phyloP scores from a whole-genome alignment of 1,140 invertebrate genomes.

The Heliconius melpomene region DNA sequence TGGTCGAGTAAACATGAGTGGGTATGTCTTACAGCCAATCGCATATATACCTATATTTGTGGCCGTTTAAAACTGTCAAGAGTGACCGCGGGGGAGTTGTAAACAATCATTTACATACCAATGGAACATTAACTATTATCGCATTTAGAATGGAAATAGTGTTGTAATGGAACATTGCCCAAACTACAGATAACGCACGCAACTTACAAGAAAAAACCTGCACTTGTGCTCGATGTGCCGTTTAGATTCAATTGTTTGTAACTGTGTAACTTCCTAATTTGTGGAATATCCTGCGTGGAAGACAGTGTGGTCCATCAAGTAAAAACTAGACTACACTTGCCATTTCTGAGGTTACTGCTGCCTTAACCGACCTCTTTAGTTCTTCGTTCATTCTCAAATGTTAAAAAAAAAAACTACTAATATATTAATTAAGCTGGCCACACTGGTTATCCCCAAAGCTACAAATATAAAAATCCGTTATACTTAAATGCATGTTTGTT shows the following conservation, averaged over 20 bases:
- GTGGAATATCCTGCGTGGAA: background rate
- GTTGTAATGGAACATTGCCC: constrained; percentile 31
- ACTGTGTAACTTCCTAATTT: constrained; percentile 10
- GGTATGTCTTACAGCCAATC: too few species aligned
- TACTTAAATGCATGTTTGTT: background rate
- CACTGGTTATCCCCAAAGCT: too few species aligned
- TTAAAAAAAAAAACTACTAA: background rate
- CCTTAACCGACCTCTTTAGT: too few species aligned
- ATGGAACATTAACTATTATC: constrained; percentile 25
- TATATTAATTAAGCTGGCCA: too few species aligned
- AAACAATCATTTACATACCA: constrained; percentile 32
- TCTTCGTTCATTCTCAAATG: too few species aligned
- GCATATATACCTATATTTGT: too few species aligned
- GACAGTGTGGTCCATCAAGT: background rate
- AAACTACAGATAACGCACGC: constrained; percentile 6
- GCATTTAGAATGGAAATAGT: constrained; percentile 20
- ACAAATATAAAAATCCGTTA: background rate
- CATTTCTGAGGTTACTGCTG: background rate
- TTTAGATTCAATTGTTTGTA: background rate
- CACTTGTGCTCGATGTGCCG: background rate
- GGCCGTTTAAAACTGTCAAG: constrained; percentile 23
- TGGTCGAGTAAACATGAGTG: constrained; percentile 1
- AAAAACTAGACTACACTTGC: background rate
- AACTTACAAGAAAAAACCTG: background rate
- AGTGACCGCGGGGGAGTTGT: constrained; percentile 29